Base-by-base conservation (phyloP, 2,888 invertebrate species). In the Scaptodrosophila latifasciaeformis region DNA sequence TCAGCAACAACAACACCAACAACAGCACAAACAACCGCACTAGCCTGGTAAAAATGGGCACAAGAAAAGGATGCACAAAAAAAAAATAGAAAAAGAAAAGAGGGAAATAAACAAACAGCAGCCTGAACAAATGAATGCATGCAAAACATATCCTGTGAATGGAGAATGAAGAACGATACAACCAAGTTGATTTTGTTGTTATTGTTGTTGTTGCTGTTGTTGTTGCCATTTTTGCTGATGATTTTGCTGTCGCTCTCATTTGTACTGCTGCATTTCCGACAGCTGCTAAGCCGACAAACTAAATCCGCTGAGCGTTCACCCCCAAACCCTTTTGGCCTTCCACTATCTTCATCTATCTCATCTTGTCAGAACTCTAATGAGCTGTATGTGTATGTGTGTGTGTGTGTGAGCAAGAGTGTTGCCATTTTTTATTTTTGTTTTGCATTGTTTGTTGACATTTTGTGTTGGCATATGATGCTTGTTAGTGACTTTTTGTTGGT, bases 211-310 rank as follows among this genome's bases (percentile, higher is more conserved):
- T 24, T 24, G 24, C 24, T 24, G 24, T 7, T 24, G 24, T 7
- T 24, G 35, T 45, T 47, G 40, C 30, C 9, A 18, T 58, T 75
- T n/a, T n/a, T n/a, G n/a, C n/a, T n/a, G 37, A 10, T 37, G 24
- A 3, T 24, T 3, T 24, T 24, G 24, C 24, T 24, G 24, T 7
- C 7, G 24, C 24, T 24, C 21, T 45, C 42, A 37, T 30, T 9
- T 15, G 49, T 75, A 66, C 66, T 65, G 66, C 69, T 71, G 76
- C 76, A 72, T 71, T 79, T 72, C 72, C 79, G 72, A 59, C 57
- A 67, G 63, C 65, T 59, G 76, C 79, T 74, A 76, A 79, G 77
- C 79, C 76, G 69, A 51, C 59, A 60, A 62, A 62, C 76, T 74
- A 69, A 76, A 75, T 78, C 68, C 76, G 31, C 46, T 29, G 24